These are phyloP conservation scores for Drosophila sturtevanti DNA, from an alignment of 1,140 invertebrate species.

Conservation along the genomic window DNA sequence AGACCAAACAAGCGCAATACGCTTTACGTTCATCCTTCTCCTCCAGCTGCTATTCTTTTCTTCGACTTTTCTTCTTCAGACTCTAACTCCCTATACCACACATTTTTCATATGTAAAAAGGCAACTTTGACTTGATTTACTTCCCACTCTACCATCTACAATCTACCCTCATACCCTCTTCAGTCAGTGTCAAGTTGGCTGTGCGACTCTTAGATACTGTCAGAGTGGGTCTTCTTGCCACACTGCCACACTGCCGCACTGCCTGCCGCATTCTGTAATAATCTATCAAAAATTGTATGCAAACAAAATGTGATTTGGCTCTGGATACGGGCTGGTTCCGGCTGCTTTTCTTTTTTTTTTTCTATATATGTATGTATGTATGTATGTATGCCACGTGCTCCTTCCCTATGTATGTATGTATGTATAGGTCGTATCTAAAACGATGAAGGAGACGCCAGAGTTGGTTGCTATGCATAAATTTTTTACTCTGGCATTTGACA, in stretches of 20 bases:
- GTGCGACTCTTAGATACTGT: slow-evolving; percentile 72
- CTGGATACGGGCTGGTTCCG: slow-evolving; percentile 27
- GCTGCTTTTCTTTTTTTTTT: slow-evolving; percentile 14
- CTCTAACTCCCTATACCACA: no score
- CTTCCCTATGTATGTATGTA: no score
- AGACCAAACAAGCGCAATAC: slow-evolving; percentile 56
- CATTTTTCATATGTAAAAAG: slow-evolving; percentile 8
- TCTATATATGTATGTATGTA: background rate
- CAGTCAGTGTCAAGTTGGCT: slow-evolving; percentile 65
- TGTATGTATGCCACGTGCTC: background rate
- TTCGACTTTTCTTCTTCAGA: background rate
- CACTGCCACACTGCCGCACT: background rate
- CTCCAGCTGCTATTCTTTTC: background rate
- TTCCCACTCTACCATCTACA: background rate
- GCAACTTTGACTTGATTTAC: slow-evolving; percentile 45
- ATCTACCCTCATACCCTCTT: slow-evolving; percentile 7
- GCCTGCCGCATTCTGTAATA: slow-evolving; percentile 70
- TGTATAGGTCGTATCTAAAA: background rate
- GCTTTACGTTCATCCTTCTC: slow-evolving; percentile 13
- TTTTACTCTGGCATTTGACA: slow-evolving; percentile 59
- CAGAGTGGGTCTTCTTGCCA: slow-evolving; percentile 18
- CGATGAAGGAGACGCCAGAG: slow-evolving; percentile 15
- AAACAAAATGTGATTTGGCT: slow-evolving; percentile 78
- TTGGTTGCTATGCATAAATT: slow-evolving; percentile 62
- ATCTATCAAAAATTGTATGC: slow-evolving; percentile 78